These are phyloP conservation scores for Uromys caudimaculatus DNA, from an alignment of 2,797 vertebrate genomes.

Conservation along the genomic window DNA sequence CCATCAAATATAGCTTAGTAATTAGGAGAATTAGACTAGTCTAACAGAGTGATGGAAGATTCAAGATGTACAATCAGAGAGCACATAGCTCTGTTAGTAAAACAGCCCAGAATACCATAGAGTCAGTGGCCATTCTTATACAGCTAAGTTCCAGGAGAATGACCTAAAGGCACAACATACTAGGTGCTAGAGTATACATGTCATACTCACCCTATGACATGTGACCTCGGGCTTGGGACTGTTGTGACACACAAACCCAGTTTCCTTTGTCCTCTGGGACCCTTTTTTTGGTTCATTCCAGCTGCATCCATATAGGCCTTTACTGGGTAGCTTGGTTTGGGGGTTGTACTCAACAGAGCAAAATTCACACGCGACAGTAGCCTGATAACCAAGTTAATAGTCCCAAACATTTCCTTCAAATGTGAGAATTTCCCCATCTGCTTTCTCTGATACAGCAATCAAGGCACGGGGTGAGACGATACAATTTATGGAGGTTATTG, in stretches of 20 bases:
- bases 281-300: not conserved
- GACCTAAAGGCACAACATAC: not conserved
- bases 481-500: slow-evolving; percentile 29
- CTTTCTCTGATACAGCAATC: not conserved
- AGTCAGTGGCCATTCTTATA: not conserved
- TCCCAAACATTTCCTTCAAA: not conserved
- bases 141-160: not conserved
- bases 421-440: not conserved
- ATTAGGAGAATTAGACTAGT: not conserved
- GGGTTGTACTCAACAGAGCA: not conserved
- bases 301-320: not conserved
- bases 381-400: not conserved
- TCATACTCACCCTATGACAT: not conserved
- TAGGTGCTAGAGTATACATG: not conserved
- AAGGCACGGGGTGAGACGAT: not conserved
- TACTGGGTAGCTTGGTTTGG: not conserved
- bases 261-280: slow-evolving; percentile 3
- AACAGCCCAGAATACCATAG: slow-evolving; percentile 17
- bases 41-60: not conserved
- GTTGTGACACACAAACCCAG: not conserved
- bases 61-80: slow-evolving; percentile 1
- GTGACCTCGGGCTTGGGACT: not conserved
- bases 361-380: not conserved
- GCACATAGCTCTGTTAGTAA: not conserved
- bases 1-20: not conserved